A percentile compares a stretch with the other conserved stretches of the same genome.
Conservation (phyloP, 2,888 invertebrate genomes). For the Chelonus formosanus region DNA sequence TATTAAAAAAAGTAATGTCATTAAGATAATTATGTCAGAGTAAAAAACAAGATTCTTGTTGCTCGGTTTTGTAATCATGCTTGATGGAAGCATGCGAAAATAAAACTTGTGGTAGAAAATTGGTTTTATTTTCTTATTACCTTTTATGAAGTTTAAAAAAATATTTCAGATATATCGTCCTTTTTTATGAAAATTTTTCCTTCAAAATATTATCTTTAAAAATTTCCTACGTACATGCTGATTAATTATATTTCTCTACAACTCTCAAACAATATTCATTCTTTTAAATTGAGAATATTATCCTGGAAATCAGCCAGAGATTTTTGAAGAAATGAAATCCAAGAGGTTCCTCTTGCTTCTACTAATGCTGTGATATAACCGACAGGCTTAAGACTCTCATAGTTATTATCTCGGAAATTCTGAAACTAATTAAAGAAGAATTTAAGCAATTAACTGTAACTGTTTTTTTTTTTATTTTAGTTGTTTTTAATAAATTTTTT, state of each 20-base stretch:
- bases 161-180: no score
- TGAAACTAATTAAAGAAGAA: slow-evolving; percentile 48
- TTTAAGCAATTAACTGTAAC: no score
- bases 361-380: slow-evolving; percentile 51
- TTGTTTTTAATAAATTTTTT: not conserved
- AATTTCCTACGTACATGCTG: slow-evolving; percentile 1
- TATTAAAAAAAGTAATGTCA: no score
- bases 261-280: not conserved
- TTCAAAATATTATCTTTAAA: not conserved
- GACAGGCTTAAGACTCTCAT: slow-evolving; percentile 50
- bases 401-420: slow-evolving; percentile 50
- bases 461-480: not conserved
- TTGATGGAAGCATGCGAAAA: slow-evolving; percentile 61
- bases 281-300: slow-evolving; percentile 18
- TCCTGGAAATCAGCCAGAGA: slow-evolving; percentile 47
- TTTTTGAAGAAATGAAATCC: slow-evolving; percentile 48
- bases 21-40: slow-evolving; percentile 32
- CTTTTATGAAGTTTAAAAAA: not conserved
- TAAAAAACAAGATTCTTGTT: slow-evolving; percentile 61
- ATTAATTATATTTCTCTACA: slow-evolving; percentile 1
- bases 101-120: slow-evolving; percentile 62
- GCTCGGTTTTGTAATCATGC: slow-evolving; percentile 67
- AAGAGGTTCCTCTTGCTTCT: slow-evolving; percentile 54
- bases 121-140: slow-evolving; percentile 24
- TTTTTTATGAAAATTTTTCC: no score